Base-by-base conservation (phyloP, 1,140 invertebrate species). In the Zaprionus davidi region DNA sequence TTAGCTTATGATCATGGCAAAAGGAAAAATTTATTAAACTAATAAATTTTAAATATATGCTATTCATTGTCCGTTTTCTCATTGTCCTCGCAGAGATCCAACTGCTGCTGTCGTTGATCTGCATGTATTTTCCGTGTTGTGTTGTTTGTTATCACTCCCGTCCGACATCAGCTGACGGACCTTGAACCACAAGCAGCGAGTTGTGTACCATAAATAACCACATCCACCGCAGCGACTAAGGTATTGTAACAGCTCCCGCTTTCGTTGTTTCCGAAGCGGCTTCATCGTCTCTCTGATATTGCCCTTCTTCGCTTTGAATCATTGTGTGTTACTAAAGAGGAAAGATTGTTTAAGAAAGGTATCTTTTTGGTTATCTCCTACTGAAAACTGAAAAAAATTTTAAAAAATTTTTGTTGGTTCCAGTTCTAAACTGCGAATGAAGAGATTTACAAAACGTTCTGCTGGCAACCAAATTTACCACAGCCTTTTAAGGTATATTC, bases 101-200 rank as follows among this genome's bases (percentile, higher is more conserved):
- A 11, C 12, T 17, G 0, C 11, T 20, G 9, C 46, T 49, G 17
- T 0, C n/a, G 17, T 49, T 22, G 38, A 41, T 41, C 46, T 9
- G 22, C 17, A 20, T 22, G 6, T 1, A 11, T 5, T n/a, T 41
- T 5, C 15, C 6, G 20, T 64, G 3, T 38, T 3, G 5, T 38
- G 26, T 3, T 31, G 9, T 6, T 41, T 2, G 22, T 22, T 41
- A 4, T 28, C 11, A 5, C 13, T 15, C 55, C 28, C 31, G 2
- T 11, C n/a, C 13, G 1, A 2, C 17, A 12, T 20, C 26, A 78
- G 5, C 1, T 67, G 41, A 0, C 60, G 56, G 1, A 82, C 22
- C 67, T 82, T 81, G 5, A 70, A 7, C 76, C 79, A 83, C 22
- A 82, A 13, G 15, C 63, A 76, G 3, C 51, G 22, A 9, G 79